phyloP scores from a whole-genome alignment of 1,140 invertebrate genomes.

The Megalopta genalis region DNA sequence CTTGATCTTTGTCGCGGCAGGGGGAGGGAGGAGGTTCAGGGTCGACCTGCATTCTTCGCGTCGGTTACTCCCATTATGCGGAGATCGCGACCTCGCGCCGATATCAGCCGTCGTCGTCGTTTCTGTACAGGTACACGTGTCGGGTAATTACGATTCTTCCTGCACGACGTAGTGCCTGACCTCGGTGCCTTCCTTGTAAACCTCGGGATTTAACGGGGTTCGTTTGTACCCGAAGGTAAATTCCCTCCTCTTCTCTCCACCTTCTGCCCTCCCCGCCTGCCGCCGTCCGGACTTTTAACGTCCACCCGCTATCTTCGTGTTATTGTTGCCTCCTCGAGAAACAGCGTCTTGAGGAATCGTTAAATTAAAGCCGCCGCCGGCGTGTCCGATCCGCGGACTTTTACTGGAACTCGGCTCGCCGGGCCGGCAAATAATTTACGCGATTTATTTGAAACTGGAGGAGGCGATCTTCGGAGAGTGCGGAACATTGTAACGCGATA shows the following conservation, averaged over 20 bases:
- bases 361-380: not conserved
- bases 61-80: conserved; percentile 62
- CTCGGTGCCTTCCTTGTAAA: conserved; percentile 25
- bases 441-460: no score
- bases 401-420: no score
- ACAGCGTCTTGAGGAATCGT: not conserved
- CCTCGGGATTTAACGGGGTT: conserved; percentile 32
- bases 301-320: not conserved
- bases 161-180: conserved; percentile 37
- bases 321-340: not conserved
- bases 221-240: conserved; percentile 1
- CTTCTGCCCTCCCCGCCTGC: not conserved
- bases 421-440: no score
- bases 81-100: conserved; percentile 55
- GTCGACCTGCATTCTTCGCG: conserved; percentile 66
- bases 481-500: no score
- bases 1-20: conserved; percentile 66
- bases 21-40: conserved; percentile 57
- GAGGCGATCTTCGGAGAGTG: no score
- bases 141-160: conserved; percentile 50
- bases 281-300: not conserved
- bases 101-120: conserved; percentile 50
- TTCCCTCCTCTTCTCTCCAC: not conserved
- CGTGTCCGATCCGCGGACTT: no score
- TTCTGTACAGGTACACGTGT: conserved; percentile 46